Evolutionary conservation across 92 coral and sea anemone species (phyloP).

Genomic region (Bergia puertoricense): DNA sequence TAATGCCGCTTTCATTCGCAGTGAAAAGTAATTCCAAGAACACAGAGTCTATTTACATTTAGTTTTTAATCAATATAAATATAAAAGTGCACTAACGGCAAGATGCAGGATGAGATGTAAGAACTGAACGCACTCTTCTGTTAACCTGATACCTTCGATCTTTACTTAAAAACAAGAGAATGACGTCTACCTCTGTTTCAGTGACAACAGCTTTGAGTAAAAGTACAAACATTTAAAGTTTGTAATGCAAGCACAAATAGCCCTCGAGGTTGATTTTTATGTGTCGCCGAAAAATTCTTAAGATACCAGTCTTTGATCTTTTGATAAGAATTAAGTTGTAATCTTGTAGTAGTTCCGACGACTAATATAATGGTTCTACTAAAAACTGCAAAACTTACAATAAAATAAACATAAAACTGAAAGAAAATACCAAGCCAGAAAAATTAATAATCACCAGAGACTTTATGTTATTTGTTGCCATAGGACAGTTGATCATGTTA

Average conservation of each 20-base stretch:
- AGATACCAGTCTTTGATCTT: neutral
- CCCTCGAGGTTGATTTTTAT: neutral
- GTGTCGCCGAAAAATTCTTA: neutral
- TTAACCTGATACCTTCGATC: neutral
- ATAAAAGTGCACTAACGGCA: neutral
- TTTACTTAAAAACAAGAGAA: neutral
- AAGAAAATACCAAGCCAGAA: neutral
- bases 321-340: too few species aligned
- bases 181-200: neutral
- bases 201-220: neutral
- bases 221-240: neutral
- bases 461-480: neutral
- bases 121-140: neutral
- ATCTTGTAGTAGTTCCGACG: too few species aligned
- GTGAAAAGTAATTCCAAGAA: neutral
- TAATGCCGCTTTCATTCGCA: neutral
- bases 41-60: neutral
- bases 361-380: too few species aligned
- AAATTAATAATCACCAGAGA: neutral
- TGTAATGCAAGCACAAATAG: neutral
- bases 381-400: too few species aligned
- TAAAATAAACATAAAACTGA: too few species aligned
- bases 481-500: neutral
- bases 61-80: neutral
- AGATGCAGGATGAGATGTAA: too few species aligned